Base-by-base conservation (phyloP, 2,113 vertebrate genomes). In the Arothron firmamentum region DNA sequence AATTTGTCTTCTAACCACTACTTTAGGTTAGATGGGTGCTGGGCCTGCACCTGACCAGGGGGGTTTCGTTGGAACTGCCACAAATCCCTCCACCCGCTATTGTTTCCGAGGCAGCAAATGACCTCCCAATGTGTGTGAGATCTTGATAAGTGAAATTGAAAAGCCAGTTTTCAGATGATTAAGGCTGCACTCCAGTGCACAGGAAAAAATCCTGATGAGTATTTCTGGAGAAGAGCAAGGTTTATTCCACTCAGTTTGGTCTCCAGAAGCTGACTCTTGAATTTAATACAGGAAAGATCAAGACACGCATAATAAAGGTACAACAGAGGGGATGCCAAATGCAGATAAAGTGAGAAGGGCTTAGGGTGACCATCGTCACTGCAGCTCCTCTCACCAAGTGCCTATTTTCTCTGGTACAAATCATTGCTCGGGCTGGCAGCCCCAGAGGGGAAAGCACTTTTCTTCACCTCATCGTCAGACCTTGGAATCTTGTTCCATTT, bases 401-500 rank as follows among this genome's bases (percentile, higher is more conserved):
- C 75, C 73, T 71, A 56, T 79, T 85, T 72, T 72, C 74, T 78
- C 61, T 67, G 65, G 86, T 79, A 87, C 87, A 90, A 88, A 89
- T 90, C 87, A 85, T 66, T 56, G 75, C 59, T 70, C 31, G 58
- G 72, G 58, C 68, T 62, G 4, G 58, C 70, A 65, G 71, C 81
- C 78, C 79, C 90, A 84, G 67, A 84, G 74, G 84, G 90, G 77
- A 87, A 89, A 88, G 84, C 82, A 85, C 87, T 90, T 90, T 88
- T 89, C 85, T 83, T 88, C 90, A 89, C 89, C 85, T 90, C 80
- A 63, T 84, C 81, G 69, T 87, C 80, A 83, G 70, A 83, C 76
- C 81, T 74, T 81, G 83, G 77, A 85, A 75, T 86, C 84, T 72
- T 47, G 15, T 65, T 77, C 69, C 67, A 79, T 72, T 89, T 90